Base-by-base conservation (phyloP, 1,140 invertebrate genomes). In the Trichogramma pretiosum region DNA sequence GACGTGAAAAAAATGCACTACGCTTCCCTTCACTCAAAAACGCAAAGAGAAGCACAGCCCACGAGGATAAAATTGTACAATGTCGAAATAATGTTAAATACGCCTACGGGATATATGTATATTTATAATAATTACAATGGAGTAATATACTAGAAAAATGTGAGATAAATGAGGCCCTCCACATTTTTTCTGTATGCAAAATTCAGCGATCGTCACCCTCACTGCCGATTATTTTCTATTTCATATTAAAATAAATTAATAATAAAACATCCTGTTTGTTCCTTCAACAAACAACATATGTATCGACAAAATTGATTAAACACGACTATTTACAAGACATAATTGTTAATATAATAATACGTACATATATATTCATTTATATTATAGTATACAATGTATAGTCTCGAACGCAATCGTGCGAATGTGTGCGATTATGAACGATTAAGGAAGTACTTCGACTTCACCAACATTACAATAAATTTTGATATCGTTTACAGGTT, bases 181-280 rank as follows among this genome's bases (percentile, higher is more conserved):
- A n/a, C n/a, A n/a, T n/a, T n/a, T n/a, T n/a, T n/a, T n/a, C n/a
- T n/a, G n/a, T n/a, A n/a, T n/a, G n/a, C n/a, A n/a, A n/a, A n/a
- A n/a, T n/a, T n/a, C n/a, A n/a, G n/a, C n/a, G n/a, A n/a, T n/a
- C n/a, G n/a, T n/a, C n/a, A n/a, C n/a, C 35, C 44, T 35, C 41
- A 28, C 41, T 46, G 52, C 40, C 45, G 38, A n/a, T n/a, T n/a
- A n/a, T n/a, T n/a, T n/a, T n/a, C n/a, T n/a, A n/a, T n/a, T n/a
- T n/a, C n/a, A n/a, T n/a, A n/a, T n/a, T n/a, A n/a, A n/a, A n/a
- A n/a, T n/a, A n/a, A n/a, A n/a, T n/a, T 50, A 46, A 53, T 62
- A 57, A 59, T 58, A 58, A 58, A 56, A 61, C 59, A 56, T 60
- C 59, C 58, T 59, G 61, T 63, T 63, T 62, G 56, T 58, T 60